Evolutionary conservation across 2,888 invertebrate species (phyloP), one percentile per base, ranked within the genome.

Genomic region (Apamea epomidion): DNA sequence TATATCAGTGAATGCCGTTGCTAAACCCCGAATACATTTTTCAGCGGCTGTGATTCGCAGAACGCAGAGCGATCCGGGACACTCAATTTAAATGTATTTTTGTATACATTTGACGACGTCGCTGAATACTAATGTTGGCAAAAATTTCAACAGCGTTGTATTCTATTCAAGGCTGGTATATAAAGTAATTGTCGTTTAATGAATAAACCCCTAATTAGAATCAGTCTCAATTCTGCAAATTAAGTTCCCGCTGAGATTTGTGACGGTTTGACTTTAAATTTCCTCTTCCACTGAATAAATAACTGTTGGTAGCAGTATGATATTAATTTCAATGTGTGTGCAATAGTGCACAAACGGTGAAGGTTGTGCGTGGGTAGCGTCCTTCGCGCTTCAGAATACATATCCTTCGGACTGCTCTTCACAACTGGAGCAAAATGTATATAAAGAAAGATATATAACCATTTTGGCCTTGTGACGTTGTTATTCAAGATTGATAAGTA

Each of bases 81-180:
- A 88, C 80, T 83, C 88, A 88, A 87, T 88, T 76, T 77, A 86
- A 85, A 87, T 72, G 72, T 87, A 84, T 86, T 85, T 87, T 74
- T 86, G 74, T 82, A 74, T 81, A 86, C 72, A 81, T 83, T 88
- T 74, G 77, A 85, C 83, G 65, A 67, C 80, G 72, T 32, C 68
- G 71, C 74, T 80, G 88, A 88, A 89, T 89, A 88, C 81, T 86
- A 89, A 89, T 84, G 82, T 62, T 25, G 72, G 65, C 75, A 71
- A 81, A 86, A 84, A 81, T 84, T 80, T 65, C 76, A 78, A 80
- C 68, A 79, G 45, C 65, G 69, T 76, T 80, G 79, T 78, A 81
- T 84, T 87, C 80, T 79, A 81, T 83, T 76, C 82, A 79, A 82
- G 78, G 77, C 72, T 77, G 72, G 78, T 80, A 70, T 78, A 88